Evolutionary conservation across 1,140 invertebrate genomes (phyloP), one percentile per base, ranked within the genome.

Genomic region (Apis cerana): DNA sequence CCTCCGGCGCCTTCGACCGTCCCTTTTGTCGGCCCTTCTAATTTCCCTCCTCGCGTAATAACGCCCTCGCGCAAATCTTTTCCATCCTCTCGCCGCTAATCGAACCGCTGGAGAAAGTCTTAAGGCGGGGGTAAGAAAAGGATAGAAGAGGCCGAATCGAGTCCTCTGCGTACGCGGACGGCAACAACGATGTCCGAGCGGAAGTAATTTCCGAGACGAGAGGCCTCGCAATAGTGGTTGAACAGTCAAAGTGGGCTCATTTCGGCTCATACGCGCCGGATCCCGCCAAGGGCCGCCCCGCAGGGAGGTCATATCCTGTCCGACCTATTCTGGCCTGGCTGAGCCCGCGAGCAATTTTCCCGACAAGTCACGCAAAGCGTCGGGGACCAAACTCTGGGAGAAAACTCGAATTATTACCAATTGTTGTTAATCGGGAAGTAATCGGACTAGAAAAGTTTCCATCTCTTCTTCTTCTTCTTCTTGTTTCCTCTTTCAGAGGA

Each of bases 121-220:
- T n/a, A n/a, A n/a, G n/a, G n/a, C n/a, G n/a, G n/a, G n/a, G n/a
- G n/a, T n/a, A n/a, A n/a, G n/a, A n/a, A n/a, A n/a, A n/a, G n/a
- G n/a, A n/a, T n/a, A n/a, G n/a, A n/a, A n/a, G n/a, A n/a, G n/a
- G n/a, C n/a, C n/a, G n/a, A n/a, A n/a, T n/a, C n/a, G n/a, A n/a
- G n/a, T n/a, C 79, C 87, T 88, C 85, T 85, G 87, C 83, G 83
- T 85, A 88, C 75, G 87, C 83, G 83, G 83, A 88, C 75, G 76
- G 71, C 86, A 85, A 88, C 84, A 77, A 88, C 83, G 79, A 88
- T 83, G 86, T 88, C 85, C 85, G 89, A 89, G 86, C 92, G 93
- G 93, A 94, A 93, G 93, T 94, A 94, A 94, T 94, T 94, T 93
- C 92, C 93, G 91, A 94, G 93, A 94, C 92, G 93, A 94, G 91